These are phyloP conservation scores for Anoncus sp. DNA, from an alignment of 2,888 invertebrate genomes.

Conservation along the genomic window DNA sequence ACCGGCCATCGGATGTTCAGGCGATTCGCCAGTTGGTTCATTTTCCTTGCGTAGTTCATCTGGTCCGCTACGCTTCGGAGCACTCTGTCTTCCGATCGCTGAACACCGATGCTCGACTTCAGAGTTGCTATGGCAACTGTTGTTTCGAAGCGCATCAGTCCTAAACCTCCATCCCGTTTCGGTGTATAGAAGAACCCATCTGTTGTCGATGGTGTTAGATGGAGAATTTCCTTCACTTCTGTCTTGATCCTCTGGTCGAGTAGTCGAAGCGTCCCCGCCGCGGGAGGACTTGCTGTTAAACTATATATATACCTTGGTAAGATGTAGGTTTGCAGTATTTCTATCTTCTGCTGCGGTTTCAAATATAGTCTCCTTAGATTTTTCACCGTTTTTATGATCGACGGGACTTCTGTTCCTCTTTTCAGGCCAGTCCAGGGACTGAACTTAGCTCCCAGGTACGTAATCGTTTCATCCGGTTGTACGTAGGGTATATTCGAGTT, in stretches of 20 bases:
- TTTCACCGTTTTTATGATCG: neutral
- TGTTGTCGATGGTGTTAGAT: slow-evolving; percentile 24
- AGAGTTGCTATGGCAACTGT: too few species aligned
- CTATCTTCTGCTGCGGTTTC: slow-evolving; percentile 44
- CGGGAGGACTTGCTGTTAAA: slow-evolving; percentile 7
- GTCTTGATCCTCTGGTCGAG: slow-evolving; percentile 33
- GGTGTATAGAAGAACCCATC: slow-evolving; percentile 32
- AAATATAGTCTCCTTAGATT: slow-evolving; percentile 16
- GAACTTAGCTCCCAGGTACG: slow-evolving; percentile 12
- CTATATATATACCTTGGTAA: slow-evolving; percentile 34
- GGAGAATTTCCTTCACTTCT: slow-evolving; percentile 35
- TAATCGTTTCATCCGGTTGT: neutral
- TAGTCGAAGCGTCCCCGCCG: neutral
- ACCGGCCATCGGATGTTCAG: neutral
- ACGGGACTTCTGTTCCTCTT: slow-evolving; percentile 19
- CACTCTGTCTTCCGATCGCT: neutral
- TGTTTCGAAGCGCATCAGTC: slow-evolving; percentile 21
- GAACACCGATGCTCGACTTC: too few species aligned
- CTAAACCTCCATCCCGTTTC: slow-evolving; percentile 1
- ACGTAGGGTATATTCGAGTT: neutral
- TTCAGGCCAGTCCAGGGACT: slow-evolving; percentile 24
- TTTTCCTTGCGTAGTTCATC: neutral
- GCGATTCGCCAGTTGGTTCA: too few species aligned
- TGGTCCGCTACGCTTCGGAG: neutral
- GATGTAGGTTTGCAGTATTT: slow-evolving; percentile 23